Evolutionary conservation across 2,888 invertebrate species (phyloP).

Genomic region (Epinotia bilunana): DNA sequence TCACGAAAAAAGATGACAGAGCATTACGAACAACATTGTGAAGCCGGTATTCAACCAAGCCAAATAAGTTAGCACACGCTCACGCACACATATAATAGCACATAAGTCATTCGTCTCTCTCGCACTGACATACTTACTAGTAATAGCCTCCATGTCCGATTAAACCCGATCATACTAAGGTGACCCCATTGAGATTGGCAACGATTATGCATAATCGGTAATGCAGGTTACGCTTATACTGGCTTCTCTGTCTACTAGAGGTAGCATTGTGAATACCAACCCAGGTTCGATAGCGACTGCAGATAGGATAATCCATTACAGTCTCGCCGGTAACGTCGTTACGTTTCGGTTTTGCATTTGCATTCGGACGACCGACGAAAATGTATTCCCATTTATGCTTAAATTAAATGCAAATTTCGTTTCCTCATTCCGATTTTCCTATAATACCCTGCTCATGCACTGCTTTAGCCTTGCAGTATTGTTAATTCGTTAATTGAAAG

Average conservation of each 20-base stretch:
- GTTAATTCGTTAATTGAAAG: conserved; percentile 33
- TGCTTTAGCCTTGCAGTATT: conserved; percentile 13
- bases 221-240: neutral
- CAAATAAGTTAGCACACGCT: no score
- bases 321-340: conserved; percentile 68
- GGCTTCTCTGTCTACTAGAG: neutral
- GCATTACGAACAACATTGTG: no score
- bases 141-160: no score
- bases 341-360: conserved; percentile 69
- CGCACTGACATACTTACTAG: no score
- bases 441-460: conserved; percentile 44
- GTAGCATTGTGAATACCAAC: neutral
- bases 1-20: no score
- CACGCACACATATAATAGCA: no score
- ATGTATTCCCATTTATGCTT: conserved; percentile 66
- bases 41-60: no score
- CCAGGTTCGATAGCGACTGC: conserved; percentile 47
- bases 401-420: conserved; percentile 65
- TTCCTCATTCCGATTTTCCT: conserved; percentile 49
- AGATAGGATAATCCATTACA: conserved; percentile 68
- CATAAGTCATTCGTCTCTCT: no score
- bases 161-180: neutral
- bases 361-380: conserved; percentile 68
- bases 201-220: neutral
- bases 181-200: neutral